A percentile compares a stretch with the other conserved stretches of the same genome.
Evolutionary conservation across 2,888 invertebrate genomes (phyloP).

Genomic region (Camptogramma bilineatum): DNA sequence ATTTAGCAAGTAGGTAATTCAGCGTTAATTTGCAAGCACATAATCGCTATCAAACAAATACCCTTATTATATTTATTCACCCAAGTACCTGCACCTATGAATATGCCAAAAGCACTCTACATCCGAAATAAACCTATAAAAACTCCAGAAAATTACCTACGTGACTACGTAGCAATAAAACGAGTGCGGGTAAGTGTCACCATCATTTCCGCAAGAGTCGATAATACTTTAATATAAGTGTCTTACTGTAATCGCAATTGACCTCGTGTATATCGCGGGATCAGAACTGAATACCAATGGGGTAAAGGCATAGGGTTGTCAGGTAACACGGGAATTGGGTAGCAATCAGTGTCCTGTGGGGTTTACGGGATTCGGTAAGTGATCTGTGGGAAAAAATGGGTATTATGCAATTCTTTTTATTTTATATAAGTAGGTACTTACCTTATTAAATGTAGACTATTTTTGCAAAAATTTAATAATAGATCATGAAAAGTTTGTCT

Average conservation of each 20-base stretch:
- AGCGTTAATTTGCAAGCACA: too few relatives aligned
- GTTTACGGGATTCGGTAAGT: too few relatives aligned
- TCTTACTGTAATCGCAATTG: conserved; percentile 56
- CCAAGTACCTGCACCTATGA: neutral
- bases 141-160: conserved; percentile 21
- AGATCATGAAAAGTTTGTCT: too few relatives aligned
- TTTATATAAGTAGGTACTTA: too few relatives aligned
- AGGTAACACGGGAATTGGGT: neutral
- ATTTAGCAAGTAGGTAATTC: too few relatives aligned
- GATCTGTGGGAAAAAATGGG: too few relatives aligned
- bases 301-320: conserved; percentile 33
- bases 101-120: neutral
- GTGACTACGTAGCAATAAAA: conserved; percentile 26
- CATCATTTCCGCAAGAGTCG: conserved; percentile 34
- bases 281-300: conserved; percentile 65
- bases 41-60: too few relatives aligned
- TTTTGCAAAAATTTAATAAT: too few relatives aligned
- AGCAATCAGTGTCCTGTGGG: neutral
- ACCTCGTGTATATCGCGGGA: conserved; percentile 56
- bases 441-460: too few relatives aligned
- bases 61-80: neutral
- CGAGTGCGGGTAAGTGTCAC: conserved; percentile 24
- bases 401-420: too few relatives aligned
- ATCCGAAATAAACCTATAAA: conserved; percentile 13
- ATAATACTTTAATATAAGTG: conserved; percentile 43